Percentiles rank a stretch among this genome's conserved stretches.
phyloP scores from a whole-genome alignment of 2,113 vertebrate species.

The Numida meleagris region DNA sequence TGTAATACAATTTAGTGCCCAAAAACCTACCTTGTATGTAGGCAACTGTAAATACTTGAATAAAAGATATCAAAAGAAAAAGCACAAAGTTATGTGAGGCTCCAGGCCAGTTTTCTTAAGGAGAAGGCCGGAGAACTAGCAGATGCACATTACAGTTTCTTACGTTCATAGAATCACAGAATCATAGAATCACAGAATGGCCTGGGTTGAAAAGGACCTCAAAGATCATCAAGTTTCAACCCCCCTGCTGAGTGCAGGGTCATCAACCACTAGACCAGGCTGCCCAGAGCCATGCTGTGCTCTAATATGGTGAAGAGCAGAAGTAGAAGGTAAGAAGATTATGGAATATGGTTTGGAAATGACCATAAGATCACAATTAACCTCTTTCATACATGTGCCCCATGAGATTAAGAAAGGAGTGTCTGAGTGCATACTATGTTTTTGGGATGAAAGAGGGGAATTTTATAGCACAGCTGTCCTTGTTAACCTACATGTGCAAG shows the following conservation, averaged over 20 bases:
- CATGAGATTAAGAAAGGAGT: neutral
- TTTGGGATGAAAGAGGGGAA: neutral
- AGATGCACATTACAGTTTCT: neutral
- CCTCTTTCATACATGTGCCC: neutral
- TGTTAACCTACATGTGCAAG: neutral
- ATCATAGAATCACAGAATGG: no score
- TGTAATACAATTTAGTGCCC: neutral
- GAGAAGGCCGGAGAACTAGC: neutral
- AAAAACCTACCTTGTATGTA: neutral
- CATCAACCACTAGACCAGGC: no score
- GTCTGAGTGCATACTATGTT: neutral
- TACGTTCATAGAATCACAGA: no score
- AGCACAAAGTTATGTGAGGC: neutral
- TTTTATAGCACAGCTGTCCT: neutral
- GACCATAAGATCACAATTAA: conserved; percentile 18
- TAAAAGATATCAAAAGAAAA: neutral
- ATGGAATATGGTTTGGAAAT: neutral
- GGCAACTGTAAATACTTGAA: neutral
- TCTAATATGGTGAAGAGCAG: neutral
- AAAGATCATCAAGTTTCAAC: no score
- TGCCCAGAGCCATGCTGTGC: no score
- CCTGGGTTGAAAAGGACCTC: no score
- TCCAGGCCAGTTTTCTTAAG: neutral
- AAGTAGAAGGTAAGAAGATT: neutral
- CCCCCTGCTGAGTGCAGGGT: no score